Evolutionary conservation across 2,113 vertebrate species (phyloP).

Genomic region (Okapia johnstoni): DNA sequence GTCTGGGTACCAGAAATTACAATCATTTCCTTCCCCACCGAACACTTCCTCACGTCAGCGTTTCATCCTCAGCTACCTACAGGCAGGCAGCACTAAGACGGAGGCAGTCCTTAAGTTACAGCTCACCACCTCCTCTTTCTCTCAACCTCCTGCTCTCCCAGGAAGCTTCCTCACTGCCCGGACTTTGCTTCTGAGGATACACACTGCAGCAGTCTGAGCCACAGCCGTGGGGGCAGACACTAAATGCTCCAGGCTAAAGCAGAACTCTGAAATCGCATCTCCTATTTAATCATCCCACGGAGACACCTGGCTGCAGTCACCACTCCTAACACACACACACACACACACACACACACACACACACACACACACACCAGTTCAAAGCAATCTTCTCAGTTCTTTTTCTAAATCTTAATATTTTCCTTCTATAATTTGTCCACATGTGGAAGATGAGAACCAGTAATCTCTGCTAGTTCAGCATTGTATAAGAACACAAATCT

Average conservation of each 20-base stretch:
- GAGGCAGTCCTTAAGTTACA: neutral
- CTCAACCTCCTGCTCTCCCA: neutral
- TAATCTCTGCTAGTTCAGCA: neutral
- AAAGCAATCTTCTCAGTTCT: neutral
- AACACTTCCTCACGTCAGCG: accelerated
- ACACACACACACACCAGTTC: neutral
- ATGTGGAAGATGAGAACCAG: neutral
- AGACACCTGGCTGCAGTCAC: neutral
- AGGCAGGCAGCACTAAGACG: neutral
- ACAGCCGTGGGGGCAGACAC: neutral
- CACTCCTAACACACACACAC: neutral
- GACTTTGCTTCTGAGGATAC: neutral
- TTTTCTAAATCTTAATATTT: neutral
- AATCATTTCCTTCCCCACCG: neutral
- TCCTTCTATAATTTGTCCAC: neutral
- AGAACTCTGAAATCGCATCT: neutral
- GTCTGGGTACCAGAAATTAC: neutral
- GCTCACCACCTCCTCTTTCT: neutral
- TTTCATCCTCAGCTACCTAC: neutral
- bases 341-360: neutral
- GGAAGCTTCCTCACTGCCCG: neutral
- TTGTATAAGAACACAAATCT: neutral
- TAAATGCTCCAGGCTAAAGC: neutral
- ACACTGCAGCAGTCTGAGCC: neutral
- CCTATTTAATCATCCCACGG: neutral